Conservation (phyloP, 2,888 invertebrate species). For the Andrena haemorrhoa region DNA sequence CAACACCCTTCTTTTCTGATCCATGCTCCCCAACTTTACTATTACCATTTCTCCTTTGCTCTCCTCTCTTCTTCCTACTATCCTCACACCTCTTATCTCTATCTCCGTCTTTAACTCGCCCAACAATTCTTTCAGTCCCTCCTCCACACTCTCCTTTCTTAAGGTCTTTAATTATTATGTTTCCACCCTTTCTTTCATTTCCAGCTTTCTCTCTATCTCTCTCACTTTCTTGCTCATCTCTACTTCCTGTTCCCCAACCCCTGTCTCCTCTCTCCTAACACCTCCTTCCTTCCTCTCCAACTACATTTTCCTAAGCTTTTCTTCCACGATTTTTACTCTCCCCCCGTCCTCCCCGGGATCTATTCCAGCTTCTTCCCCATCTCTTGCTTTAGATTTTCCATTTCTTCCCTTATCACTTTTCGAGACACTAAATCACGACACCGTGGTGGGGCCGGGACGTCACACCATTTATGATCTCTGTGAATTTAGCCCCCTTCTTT, state of each 20-base stretch:
- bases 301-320: background rate
- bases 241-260: background rate
- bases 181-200: background rate
- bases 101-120: background rate
- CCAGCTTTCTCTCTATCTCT: too few species aligned
- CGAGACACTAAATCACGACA: too few species aligned
- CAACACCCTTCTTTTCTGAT: too few species aligned
- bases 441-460: too few species aligned
- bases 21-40: too few species aligned
- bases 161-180: background rate
- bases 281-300: background rate
- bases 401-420: too few species aligned
- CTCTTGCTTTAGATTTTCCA: too few species aligned
- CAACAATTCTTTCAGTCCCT: background rate
- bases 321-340: background rate
- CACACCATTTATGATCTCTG: too few species aligned
- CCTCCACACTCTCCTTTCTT: background rate
- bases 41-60: background rate
- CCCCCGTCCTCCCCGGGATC: background rate
- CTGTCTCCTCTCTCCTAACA: background rate
- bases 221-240: background rate
- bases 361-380: background rate
- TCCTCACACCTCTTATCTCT: background rate
- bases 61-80: background rate
- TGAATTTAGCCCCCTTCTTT: too few species aligned